Percentiles rank a stretch among this genome's conserved stretches.
These are phyloP conservation scores for Carcinoscorpius rotundicauda DNA, from an alignment of 1,140 invertebrate species.

Conservation along the genomic window DNA sequence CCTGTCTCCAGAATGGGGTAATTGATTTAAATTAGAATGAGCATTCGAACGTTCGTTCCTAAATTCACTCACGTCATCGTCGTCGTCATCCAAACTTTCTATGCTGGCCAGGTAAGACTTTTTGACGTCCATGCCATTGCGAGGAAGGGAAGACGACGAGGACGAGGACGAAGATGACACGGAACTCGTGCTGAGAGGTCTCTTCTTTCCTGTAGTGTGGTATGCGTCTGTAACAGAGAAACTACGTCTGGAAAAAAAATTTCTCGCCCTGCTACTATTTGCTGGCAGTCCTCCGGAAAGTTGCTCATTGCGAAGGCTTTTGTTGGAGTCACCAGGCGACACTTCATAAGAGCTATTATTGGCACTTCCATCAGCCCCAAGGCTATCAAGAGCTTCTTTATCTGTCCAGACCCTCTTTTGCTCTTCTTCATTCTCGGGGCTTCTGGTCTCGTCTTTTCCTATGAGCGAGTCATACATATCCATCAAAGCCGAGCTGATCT, in stretches of 20 bases:
- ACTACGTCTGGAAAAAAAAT: constrained; percentile 2
- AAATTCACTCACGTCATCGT: constrained; percentile 28
- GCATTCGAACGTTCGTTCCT: too few relatives aligned
- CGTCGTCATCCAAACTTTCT: constrained; percentile 51
- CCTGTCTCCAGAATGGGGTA: too few relatives aligned
- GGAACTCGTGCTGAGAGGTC: constrained; percentile 65
- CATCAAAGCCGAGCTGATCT: constrained; percentile 49
- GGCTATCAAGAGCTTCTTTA: constrained; percentile 17
- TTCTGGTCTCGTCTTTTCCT: constrained; percentile 28
- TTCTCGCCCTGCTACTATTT: constrained; percentile 13
- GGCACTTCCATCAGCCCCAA: background rate
- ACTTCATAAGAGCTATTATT: background rate
- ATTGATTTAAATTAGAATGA: too few relatives aligned
- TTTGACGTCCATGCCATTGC: constrained; percentile 21
- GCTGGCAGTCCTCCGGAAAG: constrained; percentile 10
- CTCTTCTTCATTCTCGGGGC: constrained; percentile 8
- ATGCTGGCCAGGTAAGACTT: constrained; percentile 61
- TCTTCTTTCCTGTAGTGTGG: constrained; percentile 27
- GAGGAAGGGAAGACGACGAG: constrained; percentile 34
- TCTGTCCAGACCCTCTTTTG: constrained; percentile 6
- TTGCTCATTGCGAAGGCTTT: constrained; percentile 6
- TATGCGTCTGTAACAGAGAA: constrained; percentile 1
- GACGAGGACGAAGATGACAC: constrained; percentile 62
- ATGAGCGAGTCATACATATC: constrained; percentile 52
- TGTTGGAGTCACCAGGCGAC: constrained; percentile 7